A percentile compares a stretch with the other conserved stretches of the same genome.
Conservation (phyloP, 2,113 vertebrate genomes). For the Hyaena hyaena region DNA sequence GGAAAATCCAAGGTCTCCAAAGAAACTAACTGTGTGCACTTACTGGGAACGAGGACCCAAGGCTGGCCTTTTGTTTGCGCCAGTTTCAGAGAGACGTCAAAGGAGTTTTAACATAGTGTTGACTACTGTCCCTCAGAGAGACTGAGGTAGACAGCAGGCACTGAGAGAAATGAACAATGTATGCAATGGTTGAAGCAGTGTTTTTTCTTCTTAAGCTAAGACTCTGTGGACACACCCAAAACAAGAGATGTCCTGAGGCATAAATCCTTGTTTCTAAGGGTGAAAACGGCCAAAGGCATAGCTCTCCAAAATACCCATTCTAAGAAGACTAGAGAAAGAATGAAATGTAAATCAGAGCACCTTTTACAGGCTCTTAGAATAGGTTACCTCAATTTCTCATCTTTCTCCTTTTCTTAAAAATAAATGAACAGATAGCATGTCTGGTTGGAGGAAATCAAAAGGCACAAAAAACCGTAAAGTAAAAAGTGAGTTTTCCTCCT, state of each 20-base stretch:
- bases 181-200: background rate
- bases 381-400: background rate
- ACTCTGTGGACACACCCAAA: background rate
- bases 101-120: background rate
- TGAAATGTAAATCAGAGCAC: background rate
- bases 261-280: background rate
- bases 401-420: background rate
- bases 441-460: background rate
- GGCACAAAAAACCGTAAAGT: background rate
- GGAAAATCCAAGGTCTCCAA: background rate
- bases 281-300: background rate
- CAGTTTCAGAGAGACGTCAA: background rate
- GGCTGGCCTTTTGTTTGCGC: background rate
- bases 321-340: background rate
- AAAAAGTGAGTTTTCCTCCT: background rate
- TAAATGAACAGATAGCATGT: background rate
- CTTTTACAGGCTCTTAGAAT: background rate
- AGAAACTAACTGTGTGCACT: background rate
- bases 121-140: background rate
- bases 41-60: background rate
- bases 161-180: background rate
- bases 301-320: background rate
- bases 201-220: background rate
- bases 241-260: background rate
- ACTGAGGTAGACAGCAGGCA: background rate